Conservation (phyloP, 2,113 vertebrate genomes). For the Engystomops pustulosus region DNA sequence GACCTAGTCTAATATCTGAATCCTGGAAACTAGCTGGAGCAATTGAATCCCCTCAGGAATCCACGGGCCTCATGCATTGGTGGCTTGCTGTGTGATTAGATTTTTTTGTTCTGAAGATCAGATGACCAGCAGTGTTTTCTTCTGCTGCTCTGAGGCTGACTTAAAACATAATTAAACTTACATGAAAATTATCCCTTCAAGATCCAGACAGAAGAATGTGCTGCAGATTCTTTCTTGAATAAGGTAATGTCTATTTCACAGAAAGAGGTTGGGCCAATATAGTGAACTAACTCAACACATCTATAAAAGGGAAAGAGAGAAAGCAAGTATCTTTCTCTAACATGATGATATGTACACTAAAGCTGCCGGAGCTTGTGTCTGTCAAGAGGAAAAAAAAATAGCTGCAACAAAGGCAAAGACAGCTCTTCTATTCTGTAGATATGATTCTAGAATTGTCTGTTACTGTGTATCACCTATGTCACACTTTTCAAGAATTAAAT, state of each 20-base stretch:
- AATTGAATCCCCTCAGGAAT: background rate
- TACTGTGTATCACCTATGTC: background rate
- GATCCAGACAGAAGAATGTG: slow-evolving; percentile 80
- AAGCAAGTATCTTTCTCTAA: slow-evolving; percentile 21
- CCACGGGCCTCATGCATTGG: background rate
- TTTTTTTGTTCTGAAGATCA: slow-evolving; percentile 4
- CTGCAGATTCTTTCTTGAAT: slow-evolving; percentile 85
- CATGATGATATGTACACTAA: slow-evolving; percentile 51
- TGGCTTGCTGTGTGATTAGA: slow-evolving; percentile 7
- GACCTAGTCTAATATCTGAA: background rate
- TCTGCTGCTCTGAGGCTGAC: slow-evolving; percentile 31
- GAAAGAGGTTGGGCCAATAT: slow-evolving; percentile 78
- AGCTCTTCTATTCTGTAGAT: background rate
- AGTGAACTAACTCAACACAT: slow-evolving; percentile 80
- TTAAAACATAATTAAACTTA: slow-evolving; percentile 54
- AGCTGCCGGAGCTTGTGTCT: slow-evolving; percentile 3
- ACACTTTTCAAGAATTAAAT: too few species aligned
- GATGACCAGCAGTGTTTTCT: slow-evolving; percentile 39
- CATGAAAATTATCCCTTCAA: slow-evolving; percentile 57
- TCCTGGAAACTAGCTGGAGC: background rate
- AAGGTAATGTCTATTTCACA: slow-evolving; percentile 93
- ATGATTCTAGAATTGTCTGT: background rate
- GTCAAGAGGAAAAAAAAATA: too few species aligned
- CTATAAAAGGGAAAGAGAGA: slow-evolving; percentile 68
- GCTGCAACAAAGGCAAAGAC: too few species aligned